These are phyloP conservation scores for Ariopsis seemanni DNA, from an alignment of 2,113 vertebrate species.

Conservation along the genomic window DNA sequence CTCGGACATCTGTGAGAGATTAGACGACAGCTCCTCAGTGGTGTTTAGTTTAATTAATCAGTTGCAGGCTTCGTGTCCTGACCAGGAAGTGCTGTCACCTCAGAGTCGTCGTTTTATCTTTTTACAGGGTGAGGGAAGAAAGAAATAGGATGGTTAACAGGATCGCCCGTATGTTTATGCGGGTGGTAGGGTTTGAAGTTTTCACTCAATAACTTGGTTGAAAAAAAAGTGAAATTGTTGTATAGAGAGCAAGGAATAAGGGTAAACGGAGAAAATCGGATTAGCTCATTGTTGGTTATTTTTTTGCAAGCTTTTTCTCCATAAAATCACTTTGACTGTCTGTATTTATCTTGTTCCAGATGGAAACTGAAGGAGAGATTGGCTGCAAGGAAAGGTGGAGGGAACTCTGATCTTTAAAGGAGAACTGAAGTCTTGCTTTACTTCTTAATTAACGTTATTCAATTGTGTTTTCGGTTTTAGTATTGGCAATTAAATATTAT, in stretches of 20 bases:
- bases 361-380: not conserved
- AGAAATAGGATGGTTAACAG: not conserved
- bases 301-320: not conserved
- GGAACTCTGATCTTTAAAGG: not conserved
- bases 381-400: not conserved
- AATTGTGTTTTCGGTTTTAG: too few species aligned
- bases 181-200: not conserved
- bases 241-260: too few species aligned
- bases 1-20: constrained; percentile 69
- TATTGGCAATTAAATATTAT: too few species aligned
- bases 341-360: not conserved
- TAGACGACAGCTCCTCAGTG: constrained; percentile 57
- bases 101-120: too few species aligned
- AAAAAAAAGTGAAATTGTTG: not conserved
- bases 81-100: not conserved
- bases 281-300: not conserved
- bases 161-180: not conserved
- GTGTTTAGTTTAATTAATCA: constrained; percentile 30
- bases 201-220: not conserved
- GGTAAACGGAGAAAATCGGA: too few species aligned
- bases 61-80: constrained; percentile 8
- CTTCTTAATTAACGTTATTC: too few species aligned
- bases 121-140: too few species aligned
- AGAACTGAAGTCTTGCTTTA: too few species aligned
- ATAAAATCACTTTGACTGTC: not conserved